Base-by-base conservation (phyloP, 2,888 invertebrate species). In the Macaria liturata region DNA sequence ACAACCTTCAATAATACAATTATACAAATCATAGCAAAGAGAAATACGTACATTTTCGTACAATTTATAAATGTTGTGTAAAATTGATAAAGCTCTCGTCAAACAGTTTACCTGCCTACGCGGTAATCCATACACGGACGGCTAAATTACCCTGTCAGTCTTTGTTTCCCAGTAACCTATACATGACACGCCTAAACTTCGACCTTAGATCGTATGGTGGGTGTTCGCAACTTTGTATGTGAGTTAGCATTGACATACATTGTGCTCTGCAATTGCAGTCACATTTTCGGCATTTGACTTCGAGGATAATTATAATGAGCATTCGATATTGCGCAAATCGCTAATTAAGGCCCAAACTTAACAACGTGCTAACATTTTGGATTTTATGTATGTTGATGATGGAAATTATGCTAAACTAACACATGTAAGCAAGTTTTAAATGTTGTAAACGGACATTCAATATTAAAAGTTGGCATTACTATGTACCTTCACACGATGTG, bases 211-310 rank as follows among this genome's bases (percentile, higher is more conserved):
- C 9, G 59, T 66, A 55, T 72, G 76, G 86, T 85, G 81, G 83
- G 86, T 78, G 87, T 83, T 72, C 67, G 78, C 73, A 56, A 69
- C 68, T 69, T 68, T 67, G 74, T 79, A 81, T 37, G 42, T 42
- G 42, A n/a, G 8, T 84, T 85, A 88, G 79, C 89, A 89, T 87
- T 89, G 89, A 89, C 89, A 87, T 70, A 88, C 83, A 86, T 87
- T 69, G 72, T 67, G 70, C 69, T 72, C 71, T 69, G 74, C 76
- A 79, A 80, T 78, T 78, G 74, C 79, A 78, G 66, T 69, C 73
- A 81, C 81, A 83, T 82, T 83, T 78, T 78, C 71, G 74, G 70
- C 71, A 52, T 61, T 82, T 68, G 69, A 66, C 74, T 76, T 56
- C 60, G 68, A 74, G 72, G 75, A 76, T 74, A 79, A 79, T 78